phyloP scores from a whole-genome alignment of 2,113 vertebrate genomes.

The Podarcis muralis region DNA sequence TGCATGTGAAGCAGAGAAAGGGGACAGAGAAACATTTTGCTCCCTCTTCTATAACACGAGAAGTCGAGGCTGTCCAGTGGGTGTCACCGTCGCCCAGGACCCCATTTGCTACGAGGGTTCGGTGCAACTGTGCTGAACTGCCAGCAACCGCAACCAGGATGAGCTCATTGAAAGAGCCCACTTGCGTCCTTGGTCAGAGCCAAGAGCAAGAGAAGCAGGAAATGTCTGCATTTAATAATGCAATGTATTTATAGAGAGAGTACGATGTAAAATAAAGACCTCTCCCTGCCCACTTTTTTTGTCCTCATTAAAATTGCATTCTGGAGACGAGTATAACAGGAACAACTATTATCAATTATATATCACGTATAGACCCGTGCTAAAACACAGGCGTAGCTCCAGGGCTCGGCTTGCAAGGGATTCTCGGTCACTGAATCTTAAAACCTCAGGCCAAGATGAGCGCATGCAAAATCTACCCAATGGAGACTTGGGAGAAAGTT shows the following conservation, averaged over 20 bases:
- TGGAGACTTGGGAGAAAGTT: too few species aligned
- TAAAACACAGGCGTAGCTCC: neutral
- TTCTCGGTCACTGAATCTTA: neutral
- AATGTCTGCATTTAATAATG: conserved; percentile 32
- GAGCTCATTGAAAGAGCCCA: neutral
- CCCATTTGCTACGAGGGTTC: neutral
- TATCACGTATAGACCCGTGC: conserved; percentile 3
- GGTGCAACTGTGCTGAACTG: neutral
- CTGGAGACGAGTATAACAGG: conserved; percentile 16
- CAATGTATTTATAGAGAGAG: conserved; percentile 23
- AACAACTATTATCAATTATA: conserved; percentile 39
- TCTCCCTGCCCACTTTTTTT: neutral
- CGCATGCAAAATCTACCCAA: too few species aligned
- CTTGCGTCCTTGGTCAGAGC: neutral
- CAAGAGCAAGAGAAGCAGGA: conserved; percentile 12
- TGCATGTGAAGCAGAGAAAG: too few species aligned
- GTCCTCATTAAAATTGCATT: conserved; percentile 34
- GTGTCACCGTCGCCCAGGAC: neutral
- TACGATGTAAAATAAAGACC: conserved; percentile 30
- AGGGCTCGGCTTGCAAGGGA: neutral
- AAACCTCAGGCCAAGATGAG: neutral
- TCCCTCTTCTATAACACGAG: too few species aligned
- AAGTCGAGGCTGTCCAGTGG: neutral
- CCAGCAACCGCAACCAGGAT: neutral
- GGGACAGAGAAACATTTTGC: too few species aligned